Conservation (phyloP, 2,797 vertebrate species). For the Apogon talboti region DNA sequence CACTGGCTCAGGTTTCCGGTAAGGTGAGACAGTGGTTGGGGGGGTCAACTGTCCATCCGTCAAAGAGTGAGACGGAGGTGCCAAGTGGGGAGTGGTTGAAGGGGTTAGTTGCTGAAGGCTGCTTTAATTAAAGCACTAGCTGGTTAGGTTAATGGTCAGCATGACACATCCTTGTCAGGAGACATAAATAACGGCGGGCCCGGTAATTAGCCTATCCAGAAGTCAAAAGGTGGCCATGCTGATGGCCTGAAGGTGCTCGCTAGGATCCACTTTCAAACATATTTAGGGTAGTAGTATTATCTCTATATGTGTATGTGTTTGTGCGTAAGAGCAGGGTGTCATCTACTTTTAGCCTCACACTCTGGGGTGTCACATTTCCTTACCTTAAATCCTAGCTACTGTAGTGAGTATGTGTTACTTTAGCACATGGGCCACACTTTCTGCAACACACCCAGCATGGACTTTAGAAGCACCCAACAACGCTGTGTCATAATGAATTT, state of each 20-base stretch:
- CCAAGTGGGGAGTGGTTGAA: neutral
- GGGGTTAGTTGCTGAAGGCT: conserved; percentile 30
- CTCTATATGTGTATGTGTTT: conserved; percentile 32
- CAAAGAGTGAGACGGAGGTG: conserved; percentile 46
- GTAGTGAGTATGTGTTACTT: neutral
- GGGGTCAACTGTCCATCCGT: conserved; percentile 67
- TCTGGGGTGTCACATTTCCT: conserved; percentile 56
- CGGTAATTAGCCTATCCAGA: conserved; percentile 40
- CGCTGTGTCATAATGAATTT: neutral
- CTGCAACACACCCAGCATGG: neutral
- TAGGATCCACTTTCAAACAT: conserved; percentile 54
- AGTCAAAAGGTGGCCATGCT: conserved; percentile 38
- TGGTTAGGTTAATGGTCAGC: conserved; percentile 44
- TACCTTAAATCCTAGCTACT: conserved; percentile 8
- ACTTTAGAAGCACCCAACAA: neutral
- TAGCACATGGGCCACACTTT: neutral
- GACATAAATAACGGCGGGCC: conserved; percentile 37
- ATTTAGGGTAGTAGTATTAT: conserved; percentile 19
- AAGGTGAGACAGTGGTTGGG: conserved; percentile 57
- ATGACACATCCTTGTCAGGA: conserved; percentile 47
- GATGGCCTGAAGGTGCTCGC: conserved; percentile 16
- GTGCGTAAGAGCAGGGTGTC: conserved; percentile 43
- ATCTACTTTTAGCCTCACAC: conserved; percentile 59
- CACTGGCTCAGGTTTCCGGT: conserved; percentile 60
- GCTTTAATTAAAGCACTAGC: conserved; percentile 68